phyloP scores from a whole-genome alignment of 1,140 invertebrate genomes.

The Cotesia typhae region DNA sequence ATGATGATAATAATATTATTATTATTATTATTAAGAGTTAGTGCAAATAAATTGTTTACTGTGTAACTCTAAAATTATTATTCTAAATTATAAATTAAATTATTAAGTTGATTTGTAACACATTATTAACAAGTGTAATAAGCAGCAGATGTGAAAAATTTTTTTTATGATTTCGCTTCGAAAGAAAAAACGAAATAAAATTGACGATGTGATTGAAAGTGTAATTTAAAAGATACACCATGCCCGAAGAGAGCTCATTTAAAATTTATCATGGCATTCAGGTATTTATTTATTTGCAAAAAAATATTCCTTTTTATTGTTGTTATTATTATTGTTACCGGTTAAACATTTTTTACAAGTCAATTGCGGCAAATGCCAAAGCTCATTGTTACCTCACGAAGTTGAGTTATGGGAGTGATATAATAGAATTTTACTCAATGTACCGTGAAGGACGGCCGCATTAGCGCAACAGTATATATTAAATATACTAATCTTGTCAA shows the following conservation, averaged over 20 bases:
- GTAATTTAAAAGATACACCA: slow-evolving; percentile 13
- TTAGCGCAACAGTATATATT: slow-evolving; percentile 14
- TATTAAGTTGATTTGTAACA: too few species aligned
- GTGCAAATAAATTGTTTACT: too few species aligned
- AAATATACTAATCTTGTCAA: neutral
- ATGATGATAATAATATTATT: too few species aligned
- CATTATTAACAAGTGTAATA: too few species aligned
- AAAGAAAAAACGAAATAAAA: neutral
- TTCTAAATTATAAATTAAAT: too few species aligned
- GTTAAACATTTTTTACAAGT: neutral
- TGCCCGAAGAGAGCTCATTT: slow-evolving; percentile 29
- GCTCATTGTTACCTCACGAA: slow-evolving; percentile 16
- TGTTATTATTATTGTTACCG: neutral
- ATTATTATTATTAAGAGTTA: too few species aligned
- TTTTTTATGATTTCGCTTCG: too few species aligned
- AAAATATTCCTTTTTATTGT: neutral
- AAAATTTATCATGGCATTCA: slow-evolving; percentile 26
- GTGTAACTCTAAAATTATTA: too few species aligned
- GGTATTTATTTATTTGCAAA: slow-evolving; percentile 23
- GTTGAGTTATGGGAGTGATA: slow-evolving; percentile 8
- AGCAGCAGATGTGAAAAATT: neutral
- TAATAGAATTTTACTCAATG: slow-evolving; percentile 20
- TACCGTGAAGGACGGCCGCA: slow-evolving; percentile 29
- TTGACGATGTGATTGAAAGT: slow-evolving; percentile 12
- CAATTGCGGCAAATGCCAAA: slow-evolving; percentile 6